Evolutionary conservation across 2,113 vertebrate genomes (phyloP), one percentile per base, ranked within the genome.

Genomic region (Ptychochromis oligacanthus): DNA sequence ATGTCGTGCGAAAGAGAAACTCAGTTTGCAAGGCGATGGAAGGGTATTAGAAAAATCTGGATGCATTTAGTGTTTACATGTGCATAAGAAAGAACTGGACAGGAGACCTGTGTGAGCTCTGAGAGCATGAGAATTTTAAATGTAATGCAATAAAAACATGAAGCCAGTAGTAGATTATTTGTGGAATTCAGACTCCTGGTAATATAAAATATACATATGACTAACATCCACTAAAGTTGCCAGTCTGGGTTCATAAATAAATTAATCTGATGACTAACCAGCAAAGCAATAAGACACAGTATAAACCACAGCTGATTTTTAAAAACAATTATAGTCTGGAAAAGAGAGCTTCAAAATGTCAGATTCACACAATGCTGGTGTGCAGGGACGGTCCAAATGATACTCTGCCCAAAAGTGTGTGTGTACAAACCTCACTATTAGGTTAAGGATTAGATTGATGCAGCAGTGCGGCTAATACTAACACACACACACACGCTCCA

Each of bases 371-470:
- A 36, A n/a, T 10, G 13, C 26, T 2, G 18, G 55, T 65, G 62
- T 28, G 65, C 22, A 38, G 62, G 77, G 58, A 55, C 58, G 22
- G 77, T 38, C 17, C 46, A 54, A 4, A 49, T 55, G 31, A 60
- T 34, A 76, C 67, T 40, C 62, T n/a, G n/a, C n/a, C n/a, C n/a
- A n/a, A n/a, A n/a, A n/a, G 56, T 52, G 26, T 61, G 34, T 36
- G 36, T 79, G 46, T 67, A 38, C 38, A 89, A 31, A 77, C 57
- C 78, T 77, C 60, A 36, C 22, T 82, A 77, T 90, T 89, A 80
- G 83, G 36, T 77, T 60, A 83, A 82, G 89, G 88, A 93, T 90
- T 91, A 88, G 88, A 86, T 80, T 34, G 64, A 88, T 87, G 82
- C 84, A 84, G 80, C 43, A 12, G 67, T 77, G 81, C 79, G 38